A percentile compares a stretch with the other conserved stretches of the same genome.
Evolutionary conservation across 2,888 invertebrate genomes (phyloP).

Genomic region (Charanyca ferruginea): DNA sequence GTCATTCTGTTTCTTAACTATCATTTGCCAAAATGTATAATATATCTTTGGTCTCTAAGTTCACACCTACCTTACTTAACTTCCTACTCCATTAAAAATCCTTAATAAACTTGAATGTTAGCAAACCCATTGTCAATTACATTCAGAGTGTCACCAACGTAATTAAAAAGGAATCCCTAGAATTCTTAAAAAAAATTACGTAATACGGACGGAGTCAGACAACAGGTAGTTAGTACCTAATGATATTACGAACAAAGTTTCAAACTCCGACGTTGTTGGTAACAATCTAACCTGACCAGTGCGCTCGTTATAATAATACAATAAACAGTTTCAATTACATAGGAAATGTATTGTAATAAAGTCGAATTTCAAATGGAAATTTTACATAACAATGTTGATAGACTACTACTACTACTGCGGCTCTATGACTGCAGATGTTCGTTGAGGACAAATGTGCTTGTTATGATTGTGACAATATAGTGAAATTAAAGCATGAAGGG

Average conservation of each 20-base stretch:
- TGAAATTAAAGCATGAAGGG: no score
- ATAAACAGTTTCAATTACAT: conserved; percentile 5
- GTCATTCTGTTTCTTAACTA: no score
- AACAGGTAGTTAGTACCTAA: conserved; percentile 20
- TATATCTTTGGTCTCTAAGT: no score
- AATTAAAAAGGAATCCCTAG: background rate
- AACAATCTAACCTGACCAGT: conserved; percentile 28
- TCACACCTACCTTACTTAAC: no score
- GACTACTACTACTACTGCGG: no score
- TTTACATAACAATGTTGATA: background rate
- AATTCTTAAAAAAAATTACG: conserved; percentile 18
- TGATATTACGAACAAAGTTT: conserved; percentile 39
- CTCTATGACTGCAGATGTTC: no score
- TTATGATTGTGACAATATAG: no score
- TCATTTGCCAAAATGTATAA: no score
- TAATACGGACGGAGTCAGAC: background rate
- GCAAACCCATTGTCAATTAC: background rate
- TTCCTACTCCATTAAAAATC: no score
- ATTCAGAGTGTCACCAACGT: background rate
- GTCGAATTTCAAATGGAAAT: conserved; percentile 12
- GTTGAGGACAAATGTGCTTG: no score
- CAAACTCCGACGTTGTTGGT: conserved; percentile 11
- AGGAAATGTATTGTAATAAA: conserved; percentile 19
- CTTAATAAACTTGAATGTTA: background rate
- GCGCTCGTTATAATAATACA: conserved; percentile 27